phyloP scores from a whole-genome alignment of 2,113 vertebrate genomes.

The Hemichromis elongatus region DNA sequence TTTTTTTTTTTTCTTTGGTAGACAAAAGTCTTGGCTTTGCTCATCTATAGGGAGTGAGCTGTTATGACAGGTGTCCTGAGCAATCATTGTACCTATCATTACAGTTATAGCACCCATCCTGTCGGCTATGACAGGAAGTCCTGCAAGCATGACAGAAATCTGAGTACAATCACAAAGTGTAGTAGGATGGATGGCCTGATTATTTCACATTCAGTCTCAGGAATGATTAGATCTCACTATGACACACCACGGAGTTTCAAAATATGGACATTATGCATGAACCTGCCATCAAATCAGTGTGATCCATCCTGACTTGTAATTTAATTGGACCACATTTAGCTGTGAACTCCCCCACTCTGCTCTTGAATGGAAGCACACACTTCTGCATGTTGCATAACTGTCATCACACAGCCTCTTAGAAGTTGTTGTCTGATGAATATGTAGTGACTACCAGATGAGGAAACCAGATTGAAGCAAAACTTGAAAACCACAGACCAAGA shows the following conservation, averaged over 20 bases:
- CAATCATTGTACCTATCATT: background rate
- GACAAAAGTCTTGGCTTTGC: background rate
- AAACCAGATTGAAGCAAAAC: background rate
- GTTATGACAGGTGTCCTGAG: constrained; percentile 33
- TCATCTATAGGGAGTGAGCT: background rate
- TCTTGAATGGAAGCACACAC: constrained; percentile 23
- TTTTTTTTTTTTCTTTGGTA: background rate
- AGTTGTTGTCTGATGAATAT: background rate
- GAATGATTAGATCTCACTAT: constrained; percentile 3
- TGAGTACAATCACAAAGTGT: background rate
- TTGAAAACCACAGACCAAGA: background rate
- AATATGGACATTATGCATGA: background rate
- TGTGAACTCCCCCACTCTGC: background rate
- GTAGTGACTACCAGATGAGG: background rate
- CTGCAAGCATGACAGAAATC: constrained; percentile 12
- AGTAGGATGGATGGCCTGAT: background rate
- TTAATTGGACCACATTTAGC: background rate
- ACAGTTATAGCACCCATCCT: background rate
- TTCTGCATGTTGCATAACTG: constrained; percentile 40
- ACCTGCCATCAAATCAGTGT: background rate
- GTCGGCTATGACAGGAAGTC: constrained; percentile 26
- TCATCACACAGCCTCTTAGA: constrained; percentile 2
- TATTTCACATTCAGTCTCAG: constrained; percentile 10
- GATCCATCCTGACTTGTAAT: background rate
- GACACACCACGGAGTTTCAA: background rate